These are phyloP conservation scores for Crax fasciolata DNA, from an alignment of 2,797 vertebrate species.

Conservation along the genomic window DNA sequence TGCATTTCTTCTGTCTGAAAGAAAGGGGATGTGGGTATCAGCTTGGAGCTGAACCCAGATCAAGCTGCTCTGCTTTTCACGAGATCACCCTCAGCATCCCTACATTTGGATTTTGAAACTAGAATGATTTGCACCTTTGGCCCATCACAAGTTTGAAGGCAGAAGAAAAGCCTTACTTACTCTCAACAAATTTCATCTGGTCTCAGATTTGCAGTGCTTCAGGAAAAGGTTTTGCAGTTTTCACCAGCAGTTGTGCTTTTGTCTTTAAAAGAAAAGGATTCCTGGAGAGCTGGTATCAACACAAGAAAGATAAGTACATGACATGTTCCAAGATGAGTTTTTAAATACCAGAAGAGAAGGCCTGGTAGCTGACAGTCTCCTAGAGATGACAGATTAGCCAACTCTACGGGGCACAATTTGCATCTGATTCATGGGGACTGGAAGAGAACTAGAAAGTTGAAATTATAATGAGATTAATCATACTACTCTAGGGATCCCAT, in stretches of 20 bases:
- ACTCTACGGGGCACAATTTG: background rate
- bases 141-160: background rate
- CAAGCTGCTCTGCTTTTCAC: background rate
- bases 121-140: background rate
- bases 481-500: background rate
- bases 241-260: background rate
- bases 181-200: background rate
- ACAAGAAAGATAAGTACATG: background rate
- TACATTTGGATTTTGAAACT: background rate
- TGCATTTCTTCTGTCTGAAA: background rate
- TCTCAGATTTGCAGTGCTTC: background rate
- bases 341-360: background rate
- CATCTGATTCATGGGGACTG: conserved; percentile 37
- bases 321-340: background rate
- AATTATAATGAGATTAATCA: conserved; percentile 62
- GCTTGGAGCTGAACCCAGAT: background rate
- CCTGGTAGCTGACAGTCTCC: background rate
- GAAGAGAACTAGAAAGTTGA: background rate
- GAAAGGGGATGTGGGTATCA: background rate
- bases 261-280: background rate
- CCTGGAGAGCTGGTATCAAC: background rate
- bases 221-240: background rate
- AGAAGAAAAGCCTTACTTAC: background rate
- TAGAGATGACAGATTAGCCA: background rate
- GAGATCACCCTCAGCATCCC: background rate